Evolutionary conservation across 2,797 vertebrate genomes (phyloP).

Genomic region (Mallotus villosus): DNA sequence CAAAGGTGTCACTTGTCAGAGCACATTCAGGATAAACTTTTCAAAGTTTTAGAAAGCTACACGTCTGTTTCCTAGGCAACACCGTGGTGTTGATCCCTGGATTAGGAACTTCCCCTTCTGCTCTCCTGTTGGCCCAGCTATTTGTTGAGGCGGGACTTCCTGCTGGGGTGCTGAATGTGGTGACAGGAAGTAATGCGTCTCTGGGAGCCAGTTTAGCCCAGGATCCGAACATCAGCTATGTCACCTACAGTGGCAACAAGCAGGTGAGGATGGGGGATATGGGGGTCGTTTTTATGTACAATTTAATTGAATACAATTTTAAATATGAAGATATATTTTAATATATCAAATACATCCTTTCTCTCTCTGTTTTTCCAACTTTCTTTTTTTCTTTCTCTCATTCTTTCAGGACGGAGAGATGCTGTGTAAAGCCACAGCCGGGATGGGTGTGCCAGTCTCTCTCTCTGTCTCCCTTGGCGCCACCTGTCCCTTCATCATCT

Average conservation of each 20-base stretch:
- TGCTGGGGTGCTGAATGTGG: constrained; percentile 79
- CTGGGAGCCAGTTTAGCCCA: constrained; percentile 67
- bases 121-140: constrained; percentile 84
- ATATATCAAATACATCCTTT: neutral
- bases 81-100: constrained; percentile 79
- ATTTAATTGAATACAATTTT: neutral
- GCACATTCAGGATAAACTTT: neutral
- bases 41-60: neutral
- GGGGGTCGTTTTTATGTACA: neutral
- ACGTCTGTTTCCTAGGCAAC: constrained; percentile 74
- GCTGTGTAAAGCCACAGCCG: constrained; percentile 73
- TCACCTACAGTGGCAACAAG: constrained; percentile 79
- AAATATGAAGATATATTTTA: too few species aligned
- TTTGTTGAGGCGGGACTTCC: constrained; percentile 75
- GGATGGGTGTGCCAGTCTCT: constrained; percentile 65
- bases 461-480: constrained; percentile 68
- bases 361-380: neutral
- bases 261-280: constrained; percentile 62
- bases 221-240: constrained; percentile 66
- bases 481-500: constrained; percentile 79
- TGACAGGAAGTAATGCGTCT: constrained; percentile 72
- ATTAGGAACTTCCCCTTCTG: constrained; percentile 57
- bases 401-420: constrained; percentile 72
- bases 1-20: neutral
- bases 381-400: constrained; percentile 8